These are phyloP conservation scores for Triops longicaudatus DNA, from an alignment of 1,140 invertebrate genomes.

Conservation along the genomic window DNA sequence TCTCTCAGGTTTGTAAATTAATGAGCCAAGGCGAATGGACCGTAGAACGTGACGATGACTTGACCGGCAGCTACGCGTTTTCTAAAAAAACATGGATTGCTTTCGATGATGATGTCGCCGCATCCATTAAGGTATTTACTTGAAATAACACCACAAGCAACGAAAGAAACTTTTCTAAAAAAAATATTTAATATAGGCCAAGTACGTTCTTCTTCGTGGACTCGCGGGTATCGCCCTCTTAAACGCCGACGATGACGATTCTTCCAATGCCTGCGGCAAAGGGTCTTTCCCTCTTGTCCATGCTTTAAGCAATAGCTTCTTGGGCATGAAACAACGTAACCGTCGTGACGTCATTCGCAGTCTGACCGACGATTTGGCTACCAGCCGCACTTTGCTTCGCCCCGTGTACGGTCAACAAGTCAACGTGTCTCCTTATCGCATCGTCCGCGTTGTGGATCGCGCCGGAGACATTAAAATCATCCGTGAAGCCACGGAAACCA, in stretches of 20 bases:
- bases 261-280: conserved; percentile 33
- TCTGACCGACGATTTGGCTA: conserved; percentile 38
- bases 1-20: conserved; percentile 49
- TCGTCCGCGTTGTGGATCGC: conserved; percentile 60
- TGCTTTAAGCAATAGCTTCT: conserved; percentile 40
- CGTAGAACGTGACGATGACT: conserved; percentile 65
- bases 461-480: conserved; percentile 59
- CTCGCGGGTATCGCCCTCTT: conserved; percentile 47
- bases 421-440: conserved; percentile 59
- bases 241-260: conserved; percentile 39
- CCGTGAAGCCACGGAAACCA: conserved; percentile 54
- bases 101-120: conserved; percentile 61
- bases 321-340: conserved; percentile 42
- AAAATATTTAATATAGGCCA: conserved; percentile 42
- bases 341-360: conserved; percentile 39
- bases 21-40: conserved; percentile 58
- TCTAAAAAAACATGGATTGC: conserved; percentile 62
- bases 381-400: conserved; percentile 25
- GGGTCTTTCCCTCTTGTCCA: conserved; percentile 34
- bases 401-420: conserved; percentile 36
- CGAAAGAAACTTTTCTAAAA: too few species aligned
- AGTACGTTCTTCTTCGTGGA: conserved; percentile 49
- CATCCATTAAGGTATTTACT: conserved; percentile 57
- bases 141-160: neutral
- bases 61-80: conserved; percentile 67